Base-by-base conservation (phyloP, 2,797 vertebrate species). In the Myotis planiceps region DNA sequence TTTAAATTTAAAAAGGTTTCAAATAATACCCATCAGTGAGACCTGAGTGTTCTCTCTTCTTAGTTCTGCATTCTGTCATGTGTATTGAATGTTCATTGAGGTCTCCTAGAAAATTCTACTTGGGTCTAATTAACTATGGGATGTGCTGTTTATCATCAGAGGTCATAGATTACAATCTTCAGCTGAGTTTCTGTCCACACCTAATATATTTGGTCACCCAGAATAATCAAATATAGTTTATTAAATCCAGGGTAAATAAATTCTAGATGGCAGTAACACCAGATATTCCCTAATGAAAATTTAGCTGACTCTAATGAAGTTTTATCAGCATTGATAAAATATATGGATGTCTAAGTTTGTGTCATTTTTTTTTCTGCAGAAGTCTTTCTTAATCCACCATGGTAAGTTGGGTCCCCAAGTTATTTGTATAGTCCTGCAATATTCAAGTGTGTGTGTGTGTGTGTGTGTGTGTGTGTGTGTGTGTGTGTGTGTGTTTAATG, bases 31-130 rank as follows among this genome's bases (percentile, higher is more conserved):
- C 9, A 34, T 39, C 25, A 84, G 1, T 32, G 15, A 14, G n/a
- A 69, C 6, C 18, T 75, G 15, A 25, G 21, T 90, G 81, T 95
- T 88, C 3, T 72, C n/a, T 78, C 92, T 74, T 76, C 25, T 63
- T 5, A 32, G 12, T 63, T 87, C 14, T 92, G 9, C 0, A 53
- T 8, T 39, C 4, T 58, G 49, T 69, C 18, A 32, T 6, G 71
- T 68, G 5, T 9, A 32, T 42, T 47, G 5, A 29, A 78, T 21
- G 65, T 80, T 76, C 58, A 84, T 27, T 39, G 89, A 53, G 6
- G 9, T 55, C 39, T 80, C 5, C 32, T 65, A 72, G 6, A 8
- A 81, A 69, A 51, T 8, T 49, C 47, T 92, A 21, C 12, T 80
- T 63, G 9, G 25, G 8, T 9, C 69, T 90, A 74, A n/a, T 34